These are phyloP conservation scores for Tetranychus urticae DNA, from an alignment of 1,140 invertebrate species.

Conservation along the genomic window DNA sequence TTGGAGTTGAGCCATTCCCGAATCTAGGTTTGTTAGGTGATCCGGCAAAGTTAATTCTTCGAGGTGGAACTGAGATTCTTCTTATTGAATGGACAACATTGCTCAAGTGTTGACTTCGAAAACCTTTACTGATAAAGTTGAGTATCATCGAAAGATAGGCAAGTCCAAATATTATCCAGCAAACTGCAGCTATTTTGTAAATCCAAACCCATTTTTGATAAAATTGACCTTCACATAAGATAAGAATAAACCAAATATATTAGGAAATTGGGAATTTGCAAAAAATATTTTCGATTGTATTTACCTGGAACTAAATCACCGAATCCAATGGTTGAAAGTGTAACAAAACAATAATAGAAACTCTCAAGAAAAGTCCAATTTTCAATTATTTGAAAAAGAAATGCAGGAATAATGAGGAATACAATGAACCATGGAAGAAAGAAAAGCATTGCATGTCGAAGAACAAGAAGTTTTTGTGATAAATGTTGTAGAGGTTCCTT, in stretches of 20 bases:
- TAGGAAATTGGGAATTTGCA: background rate
- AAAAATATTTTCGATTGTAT: background rate
- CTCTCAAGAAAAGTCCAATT: slow-evolving; percentile 67
- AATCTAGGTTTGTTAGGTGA: background rate
- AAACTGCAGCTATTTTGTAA: slow-evolving; percentile 43
- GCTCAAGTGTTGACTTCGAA: slow-evolving; percentile 4
- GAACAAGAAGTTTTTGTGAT: background rate
- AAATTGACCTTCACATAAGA: slow-evolving; percentile 11
- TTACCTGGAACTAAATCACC: slow-evolving; percentile 69
- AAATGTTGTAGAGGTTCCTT: no score
- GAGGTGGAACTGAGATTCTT: background rate
- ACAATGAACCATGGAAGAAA: slow-evolving; percentile 59
- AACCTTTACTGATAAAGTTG: slow-evolving; percentile 45
- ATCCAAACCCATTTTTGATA: slow-evolving; percentile 22
- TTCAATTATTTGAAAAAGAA: slow-evolving; percentile 63
- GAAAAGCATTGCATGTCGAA: slow-evolving; percentile 10
- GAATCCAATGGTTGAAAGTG: slow-evolving; percentile 77
- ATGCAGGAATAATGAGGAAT: slow-evolving; percentile 76
- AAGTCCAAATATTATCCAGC: slow-evolving; percentile 67
- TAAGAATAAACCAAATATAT: background rate
- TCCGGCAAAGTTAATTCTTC: background rate
- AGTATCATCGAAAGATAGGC: slow-evolving; percentile 76
- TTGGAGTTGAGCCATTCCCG: background rate
- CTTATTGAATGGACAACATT: slow-evolving; percentile 8
- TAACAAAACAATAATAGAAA: slow-evolving; percentile 75